These are phyloP conservation scores for Sphenopsis melanotis DNA, from an alignment of 2,797 vertebrate genomes.

Conservation along the genomic window DNA sequence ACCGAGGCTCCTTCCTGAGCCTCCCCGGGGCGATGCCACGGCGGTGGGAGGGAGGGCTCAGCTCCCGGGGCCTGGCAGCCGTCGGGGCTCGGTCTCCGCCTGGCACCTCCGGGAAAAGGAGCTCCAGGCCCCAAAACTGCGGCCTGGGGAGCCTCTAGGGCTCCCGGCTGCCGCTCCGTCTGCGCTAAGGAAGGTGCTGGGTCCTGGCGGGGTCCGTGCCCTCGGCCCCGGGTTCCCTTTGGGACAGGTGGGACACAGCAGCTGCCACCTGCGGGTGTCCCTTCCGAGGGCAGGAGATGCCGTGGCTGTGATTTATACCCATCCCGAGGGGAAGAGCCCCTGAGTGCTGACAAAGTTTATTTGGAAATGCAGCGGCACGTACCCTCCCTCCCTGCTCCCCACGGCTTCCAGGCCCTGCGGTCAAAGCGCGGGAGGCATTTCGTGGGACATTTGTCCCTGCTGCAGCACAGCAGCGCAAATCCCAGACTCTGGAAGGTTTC, in stretches of 20 bases:
- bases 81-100: neutral
- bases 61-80: neutral
- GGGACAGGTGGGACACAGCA: neutral
- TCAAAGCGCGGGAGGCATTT: neutral
- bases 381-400: neutral
- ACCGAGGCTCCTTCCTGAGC: neutral
- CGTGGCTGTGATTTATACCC: neutral
- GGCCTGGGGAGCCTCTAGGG: too few species aligned
- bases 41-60: neutral
- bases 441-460: neutral
- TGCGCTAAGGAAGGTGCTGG: accelerated
- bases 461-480: neutral
- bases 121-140: accelerated
- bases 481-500: neutral
- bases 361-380: neutral
- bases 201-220: neutral
- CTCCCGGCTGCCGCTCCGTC: neutral
- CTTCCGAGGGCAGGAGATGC: neutral
- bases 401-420: neutral
- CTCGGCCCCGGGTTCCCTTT: neutral
- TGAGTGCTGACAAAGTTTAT: neutral
- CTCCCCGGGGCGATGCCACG: neutral
- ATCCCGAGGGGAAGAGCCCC: neutral
- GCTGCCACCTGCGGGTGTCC: neutral
- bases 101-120: accelerated